A percentile compares a stretch with the other conserved stretches of the same genome.
Conservation (phyloP, 2,113 vertebrate species). For the Nerophis lumbriciformis region DNA sequence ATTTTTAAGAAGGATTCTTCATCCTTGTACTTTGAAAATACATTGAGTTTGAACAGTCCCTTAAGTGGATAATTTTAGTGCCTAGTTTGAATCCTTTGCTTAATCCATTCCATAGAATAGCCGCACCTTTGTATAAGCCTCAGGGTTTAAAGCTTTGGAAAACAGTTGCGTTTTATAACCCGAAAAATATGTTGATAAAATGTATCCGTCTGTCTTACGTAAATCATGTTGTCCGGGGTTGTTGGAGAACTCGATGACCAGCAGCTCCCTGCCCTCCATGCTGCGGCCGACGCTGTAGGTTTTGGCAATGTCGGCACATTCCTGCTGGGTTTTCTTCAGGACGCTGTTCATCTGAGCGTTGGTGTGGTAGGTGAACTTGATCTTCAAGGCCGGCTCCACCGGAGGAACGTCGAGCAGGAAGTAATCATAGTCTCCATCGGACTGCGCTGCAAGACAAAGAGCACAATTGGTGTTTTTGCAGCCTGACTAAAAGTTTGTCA, state of each 20-base stretch:
- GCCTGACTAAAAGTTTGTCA: too few species aligned
- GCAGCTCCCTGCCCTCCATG: slow-evolving; percentile 83
- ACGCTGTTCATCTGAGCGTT: slow-evolving; percentile 78
- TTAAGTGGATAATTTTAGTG: too few species aligned
- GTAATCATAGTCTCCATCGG: slow-evolving; percentile 5
- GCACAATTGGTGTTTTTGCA: not conserved
- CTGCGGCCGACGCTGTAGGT: slow-evolving; percentile 92
- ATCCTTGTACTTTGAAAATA: too few species aligned
- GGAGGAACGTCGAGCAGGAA: slow-evolving; percentile 28
- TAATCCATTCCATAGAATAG: too few species aligned
- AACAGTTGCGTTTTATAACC: too few species aligned
- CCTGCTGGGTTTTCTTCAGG: slow-evolving; percentile 77
- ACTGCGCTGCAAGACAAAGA: slow-evolving; percentile 35
- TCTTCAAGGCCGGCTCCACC: slow-evolving; percentile 57
- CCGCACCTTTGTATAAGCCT: too few species aligned
- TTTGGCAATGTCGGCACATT: slow-evolving; percentile 77
- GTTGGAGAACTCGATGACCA: slow-evolving; percentile 89
- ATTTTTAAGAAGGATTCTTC: too few species aligned
- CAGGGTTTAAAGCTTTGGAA: too few species aligned
- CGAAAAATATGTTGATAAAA: too few species aligned
- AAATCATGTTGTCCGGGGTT: slow-evolving; percentile 87
- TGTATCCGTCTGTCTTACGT: slow-evolving; percentile 62
- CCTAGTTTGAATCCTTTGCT: too few species aligned
- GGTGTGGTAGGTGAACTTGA: slow-evolving; percentile 80
- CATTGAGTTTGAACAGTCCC: too few species aligned